Base-by-base conservation (phyloP, 2,113 vertebrate genomes). In the Syngnathus typhle region DNA sequence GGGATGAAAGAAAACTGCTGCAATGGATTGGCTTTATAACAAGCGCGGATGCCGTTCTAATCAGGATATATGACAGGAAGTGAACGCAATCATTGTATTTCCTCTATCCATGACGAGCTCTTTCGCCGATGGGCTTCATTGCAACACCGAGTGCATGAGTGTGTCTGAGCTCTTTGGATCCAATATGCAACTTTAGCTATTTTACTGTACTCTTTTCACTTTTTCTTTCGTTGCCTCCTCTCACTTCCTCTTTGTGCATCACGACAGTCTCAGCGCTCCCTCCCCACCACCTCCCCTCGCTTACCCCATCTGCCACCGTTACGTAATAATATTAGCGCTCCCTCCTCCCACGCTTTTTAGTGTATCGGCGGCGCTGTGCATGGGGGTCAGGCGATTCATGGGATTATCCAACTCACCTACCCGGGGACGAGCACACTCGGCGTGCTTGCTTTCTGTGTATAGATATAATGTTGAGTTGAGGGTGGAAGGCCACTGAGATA, bases 351-450 rank as follows among this genome's bases (percentile, higher is more conserved):
- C 21, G 32, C 5, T 9, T 65, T 51, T 47, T 16, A 36, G 55
- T 15, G 55, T 32, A 32, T 36, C 21, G 11, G 47, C 59, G 74
- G 74, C 72, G 75, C 69, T 66, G 75, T 77, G 72, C 79, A 74
- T 76, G 68, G 79, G 88, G 84, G 82, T 90, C 86, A 89, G 75
- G 78, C 78, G 55, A 82, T 80, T 87, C 85, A 88, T 82, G 80
- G 76, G 89, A 91, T 88, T 88, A 88, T 89, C 79, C 70, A 80
- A 84, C 81, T 88, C 85, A 90, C 84, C 81, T 88, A 85, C 74
- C 77, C 76, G 7, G 75, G 80, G 80, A 86, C 73, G 73, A 77
- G 74, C 70, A 18, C 52, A 69, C 70, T 69, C 66, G 37, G 62
- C 37, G 41, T 4, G 21, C n/a, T 66, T 23, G 60, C 36, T 68